Percentiles rank a stretch among this genome's conserved stretches.
These are phyloP conservation scores for Phylloscopus whistleri DNA, from an alignment of 2,113 vertebrate species.

Conservation along the genomic window DNA sequence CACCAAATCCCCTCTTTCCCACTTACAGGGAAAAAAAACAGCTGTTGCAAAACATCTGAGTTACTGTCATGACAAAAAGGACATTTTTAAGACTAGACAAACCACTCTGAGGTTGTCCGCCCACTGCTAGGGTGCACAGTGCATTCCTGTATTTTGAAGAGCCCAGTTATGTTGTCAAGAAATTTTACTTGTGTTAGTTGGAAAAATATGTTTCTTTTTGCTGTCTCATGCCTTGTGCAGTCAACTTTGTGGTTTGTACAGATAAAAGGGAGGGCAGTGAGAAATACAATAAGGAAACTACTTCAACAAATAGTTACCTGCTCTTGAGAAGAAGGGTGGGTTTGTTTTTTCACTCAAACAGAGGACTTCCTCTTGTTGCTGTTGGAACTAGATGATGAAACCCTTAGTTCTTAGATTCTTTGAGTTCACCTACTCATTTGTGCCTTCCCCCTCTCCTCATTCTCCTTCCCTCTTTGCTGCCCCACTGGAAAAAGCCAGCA, in stretches of 20 bases:
- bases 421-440: neutral
- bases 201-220: conserved; percentile 2
- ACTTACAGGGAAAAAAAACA: neutral
- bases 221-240: neutral
- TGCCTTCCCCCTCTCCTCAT: neutral
- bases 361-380: neutral
- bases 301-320: neutral
- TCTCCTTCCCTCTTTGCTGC: neutral
- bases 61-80: neutral
- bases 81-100: neutral
- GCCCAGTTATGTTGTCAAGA: neutral
- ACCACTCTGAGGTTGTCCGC: neutral
- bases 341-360: neutral
- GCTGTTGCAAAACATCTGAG: neutral
- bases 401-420: neutral
- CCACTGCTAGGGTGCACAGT: neutral
- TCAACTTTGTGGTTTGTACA: neutral
- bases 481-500: neutral
- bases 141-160: neutral
- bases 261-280: neutral
- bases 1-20: neutral
- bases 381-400: neutral
- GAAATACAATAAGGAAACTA: neutral
- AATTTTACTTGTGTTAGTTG: neutral
- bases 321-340: neutral